Evolutionary conservation across 1,140 invertebrate species (phyloP), one percentile per base, ranked within the genome.

Genomic region (Calephelis nemesis): DNA sequence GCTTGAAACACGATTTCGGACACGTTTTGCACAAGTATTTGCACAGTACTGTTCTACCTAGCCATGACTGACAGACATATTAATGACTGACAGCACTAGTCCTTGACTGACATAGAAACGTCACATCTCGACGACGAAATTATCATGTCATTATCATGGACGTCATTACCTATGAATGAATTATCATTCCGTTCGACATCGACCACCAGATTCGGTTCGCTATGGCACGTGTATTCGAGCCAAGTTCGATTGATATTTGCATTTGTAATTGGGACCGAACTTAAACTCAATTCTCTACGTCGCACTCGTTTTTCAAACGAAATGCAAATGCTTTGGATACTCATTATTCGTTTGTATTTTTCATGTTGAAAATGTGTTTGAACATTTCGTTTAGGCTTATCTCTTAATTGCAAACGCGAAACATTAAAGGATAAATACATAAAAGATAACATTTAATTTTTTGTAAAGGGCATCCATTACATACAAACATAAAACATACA

Each of bases 171-270:
- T 50, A 54, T 54, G 15, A 54, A 15, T 54, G 15, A 54, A 54
- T 54, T 54, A 54, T 15, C 50, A 54, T 54, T 54, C 30, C 9
- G 15, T 10, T 58, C 52, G 15, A 58, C 30, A 19, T 58, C 52
- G 15, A 19, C 30, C 6, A 58, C 52, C 19, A 58, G 52, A 58
- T 58, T 58, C 52, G 52, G 52, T 58, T 58, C 15, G 52, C 30
- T 58, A 15, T 52, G 19, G 52, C 52, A 4, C 52, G 19, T 30
- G 19, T 58, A 10, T 58, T 39, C 52, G 19, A 52, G 52, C 52
- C 52, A 58, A 58, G 52, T 58, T 58, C 52, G 52, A 58, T 58
- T 58, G 15, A 58, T 58, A 58, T 58, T 58, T 58, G 52, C 52
- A 58, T 58, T 58, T 58, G 30, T 58, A 58, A 58, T 58, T 58